Conservation (phyloP, 1,140 invertebrate genomes). For the Drosophila hydei region DNA sequence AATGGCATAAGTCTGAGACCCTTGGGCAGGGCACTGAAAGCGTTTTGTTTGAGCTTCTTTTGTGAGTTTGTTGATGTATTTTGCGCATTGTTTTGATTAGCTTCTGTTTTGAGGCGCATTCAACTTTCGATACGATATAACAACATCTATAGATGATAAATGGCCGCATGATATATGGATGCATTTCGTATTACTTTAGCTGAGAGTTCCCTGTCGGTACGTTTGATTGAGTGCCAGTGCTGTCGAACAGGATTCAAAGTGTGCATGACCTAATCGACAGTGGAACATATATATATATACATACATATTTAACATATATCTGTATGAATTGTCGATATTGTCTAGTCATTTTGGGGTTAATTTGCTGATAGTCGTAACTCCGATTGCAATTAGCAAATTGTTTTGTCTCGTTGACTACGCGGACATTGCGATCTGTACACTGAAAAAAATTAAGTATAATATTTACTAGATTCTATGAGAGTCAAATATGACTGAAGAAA, state of each 20-base stretch:
- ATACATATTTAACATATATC: conserved; percentile 1
- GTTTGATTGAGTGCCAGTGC: conserved; percentile 40
- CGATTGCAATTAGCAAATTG: conserved; percentile 43
- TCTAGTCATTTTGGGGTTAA: background rate
- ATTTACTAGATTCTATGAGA: too few species aligned
- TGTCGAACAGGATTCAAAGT: conserved; percentile 39
- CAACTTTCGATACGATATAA: conserved; percentile 21
- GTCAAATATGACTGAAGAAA: too few species aligned
- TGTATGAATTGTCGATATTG: conserved; percentile 6
- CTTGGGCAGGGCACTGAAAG: background rate
- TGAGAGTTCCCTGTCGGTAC: conserved; percentile 14
- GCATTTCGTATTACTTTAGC: conserved; percentile 6
- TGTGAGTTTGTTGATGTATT: conserved; percentile 2
- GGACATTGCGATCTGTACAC: conserved; percentile 10
- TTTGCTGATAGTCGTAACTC: conserved; percentile 22
- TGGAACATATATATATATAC: background rate
- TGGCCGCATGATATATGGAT: conserved; percentile 4
- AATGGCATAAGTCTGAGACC: background rate
- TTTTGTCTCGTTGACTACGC: conserved; percentile 8
- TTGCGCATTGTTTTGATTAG: conserved; percentile 47
- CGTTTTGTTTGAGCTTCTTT: conserved; percentile 7
- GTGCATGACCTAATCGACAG: conserved; percentile 14
- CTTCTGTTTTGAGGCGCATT: conserved; percentile 33
- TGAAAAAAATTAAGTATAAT: too few species aligned
- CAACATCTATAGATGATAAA: conserved; percentile 27